phyloP scores from a whole-genome alignment of 2,888 invertebrate species.

The Sialis lutaria region DNA sequence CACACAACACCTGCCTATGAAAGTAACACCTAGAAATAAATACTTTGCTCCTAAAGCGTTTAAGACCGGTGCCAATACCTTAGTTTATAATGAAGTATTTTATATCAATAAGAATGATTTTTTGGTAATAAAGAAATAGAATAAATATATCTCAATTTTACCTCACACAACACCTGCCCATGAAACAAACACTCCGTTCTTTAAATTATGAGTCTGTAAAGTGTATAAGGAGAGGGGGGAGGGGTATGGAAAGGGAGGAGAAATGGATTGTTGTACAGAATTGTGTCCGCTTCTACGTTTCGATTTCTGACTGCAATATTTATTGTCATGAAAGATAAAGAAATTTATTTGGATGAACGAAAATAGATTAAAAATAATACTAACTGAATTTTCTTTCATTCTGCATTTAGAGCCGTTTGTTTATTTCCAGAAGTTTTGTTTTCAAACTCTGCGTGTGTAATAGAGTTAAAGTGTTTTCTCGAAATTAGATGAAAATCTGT shows the following conservation, averaged over 20 bases:
- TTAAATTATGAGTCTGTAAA: neutral
- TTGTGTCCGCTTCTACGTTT: conserved; percentile 1
- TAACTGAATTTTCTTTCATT: conserved; percentile 39
- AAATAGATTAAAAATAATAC: neutral
- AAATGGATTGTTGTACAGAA: neutral
- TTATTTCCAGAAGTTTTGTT: no score
- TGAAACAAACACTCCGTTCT: neutral
- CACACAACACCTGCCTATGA: neutral
- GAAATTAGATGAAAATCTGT: no score
- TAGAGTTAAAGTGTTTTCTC: no score
- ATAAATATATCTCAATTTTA: no score
- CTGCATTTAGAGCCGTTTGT: conserved; percentile 9
- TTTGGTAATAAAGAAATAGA: no score
- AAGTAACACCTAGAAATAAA: no score
- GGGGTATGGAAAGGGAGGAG: neutral
- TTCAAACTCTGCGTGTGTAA: no score
- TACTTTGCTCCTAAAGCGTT: no score
- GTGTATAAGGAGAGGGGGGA: neutral
- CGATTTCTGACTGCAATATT: conserved; percentile 6
- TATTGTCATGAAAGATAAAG: conserved; percentile 6
- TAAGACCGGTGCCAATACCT: no score
- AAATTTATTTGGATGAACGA: conserved; percentile 3
- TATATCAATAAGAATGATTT: no score
- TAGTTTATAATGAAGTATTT: no score
- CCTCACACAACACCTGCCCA: neutral